Conservation (phyloP, 2,113 vertebrate species). For the Paramisgurnus dabryanus region DNA sequence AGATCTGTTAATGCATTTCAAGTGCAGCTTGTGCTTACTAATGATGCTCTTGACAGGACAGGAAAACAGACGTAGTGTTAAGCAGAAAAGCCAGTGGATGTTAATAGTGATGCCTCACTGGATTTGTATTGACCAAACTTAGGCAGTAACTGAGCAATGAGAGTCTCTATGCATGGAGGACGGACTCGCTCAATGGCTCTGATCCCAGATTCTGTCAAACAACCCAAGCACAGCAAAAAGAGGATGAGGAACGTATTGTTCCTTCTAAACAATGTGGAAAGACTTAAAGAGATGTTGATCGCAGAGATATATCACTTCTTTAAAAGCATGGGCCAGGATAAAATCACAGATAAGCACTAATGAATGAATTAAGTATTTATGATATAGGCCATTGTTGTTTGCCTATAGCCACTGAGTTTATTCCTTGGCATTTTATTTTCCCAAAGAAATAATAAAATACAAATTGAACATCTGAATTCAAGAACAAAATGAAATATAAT, state of each 20-base stretch:
- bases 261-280: constrained; percentile 6
- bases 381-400: neutral
- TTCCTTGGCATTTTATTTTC: neutral
- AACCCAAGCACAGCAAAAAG: constrained; percentile 1
- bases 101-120: constrained; percentile 27
- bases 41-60: constrained; percentile 30
- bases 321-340: neutral
- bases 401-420: too few relatives aligned
- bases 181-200: constrained; percentile 27
- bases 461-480: neutral
- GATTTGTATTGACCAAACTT: constrained; percentile 30
- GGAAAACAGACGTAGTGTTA: constrained; percentile 31
- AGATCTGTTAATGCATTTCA: constrained; percentile 10
- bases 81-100: constrained; percentile 27
- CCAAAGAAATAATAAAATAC: neutral
- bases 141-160: constrained; percentile 15
- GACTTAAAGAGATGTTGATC: constrained; percentile 26
- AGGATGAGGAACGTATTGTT: constrained; percentile 14
- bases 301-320: neutral
- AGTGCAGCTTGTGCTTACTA: constrained; percentile 26
- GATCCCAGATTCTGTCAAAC: constrained; percentile 44
- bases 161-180: constrained; percentile 1
- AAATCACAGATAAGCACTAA: constrained; percentile 3
- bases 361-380: neutral
- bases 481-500: too few relatives aligned